phyloP scores from a whole-genome alignment of 2,888 invertebrate genomes.

The Dasysyrphus tricinctus region DNA sequence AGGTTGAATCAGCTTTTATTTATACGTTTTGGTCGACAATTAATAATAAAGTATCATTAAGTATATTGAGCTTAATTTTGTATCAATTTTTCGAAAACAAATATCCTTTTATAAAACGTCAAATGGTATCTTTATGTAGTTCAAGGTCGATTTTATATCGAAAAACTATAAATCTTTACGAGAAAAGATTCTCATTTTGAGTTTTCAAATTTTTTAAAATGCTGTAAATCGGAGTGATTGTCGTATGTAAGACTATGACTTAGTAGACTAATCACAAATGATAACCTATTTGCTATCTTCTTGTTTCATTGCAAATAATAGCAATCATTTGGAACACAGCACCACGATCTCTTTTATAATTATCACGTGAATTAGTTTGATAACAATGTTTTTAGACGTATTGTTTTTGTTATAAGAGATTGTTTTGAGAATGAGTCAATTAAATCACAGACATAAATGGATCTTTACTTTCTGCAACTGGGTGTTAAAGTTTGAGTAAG shows the following conservation, averaged over 20 bases:
- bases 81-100: background rate
- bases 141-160: background rate
- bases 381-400: background rate
- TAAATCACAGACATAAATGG: background rate
- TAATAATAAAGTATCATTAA: background rate
- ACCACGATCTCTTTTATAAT: background rate
- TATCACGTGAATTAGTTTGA: background rate
- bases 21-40: background rate
- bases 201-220: background rate
- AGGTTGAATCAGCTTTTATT: background rate
- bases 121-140: background rate
- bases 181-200: background rate
- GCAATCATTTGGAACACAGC: background rate
- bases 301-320: background rate
- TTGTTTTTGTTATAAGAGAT: background rate
- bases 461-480: background rate
- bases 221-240: background rate
- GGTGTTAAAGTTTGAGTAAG: too few relatives aligned
- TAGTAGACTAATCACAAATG: background rate
- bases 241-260: background rate
- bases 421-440: background rate
- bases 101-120: background rate
- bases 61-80: background rate
- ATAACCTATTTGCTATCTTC: constrained; percentile 13
- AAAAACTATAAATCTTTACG: background rate